phyloP scores from a whole-genome alignment of 2,113 vertebrate species.

The Andinoacara biseriatus region DNA sequence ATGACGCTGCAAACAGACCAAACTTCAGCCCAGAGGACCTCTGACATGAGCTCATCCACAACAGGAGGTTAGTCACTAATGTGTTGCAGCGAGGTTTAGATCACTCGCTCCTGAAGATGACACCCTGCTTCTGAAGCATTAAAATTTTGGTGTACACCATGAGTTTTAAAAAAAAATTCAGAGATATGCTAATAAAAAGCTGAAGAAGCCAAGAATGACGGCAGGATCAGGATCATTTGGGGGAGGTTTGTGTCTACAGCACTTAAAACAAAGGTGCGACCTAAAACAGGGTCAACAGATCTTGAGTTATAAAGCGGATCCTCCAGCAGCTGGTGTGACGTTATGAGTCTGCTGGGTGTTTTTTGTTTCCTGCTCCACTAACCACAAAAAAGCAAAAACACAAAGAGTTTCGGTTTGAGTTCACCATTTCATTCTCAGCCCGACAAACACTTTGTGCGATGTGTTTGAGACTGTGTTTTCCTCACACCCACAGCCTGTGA shows the following conservation, averaged over 20 bases:
- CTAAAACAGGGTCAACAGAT: neutral
- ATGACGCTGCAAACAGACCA: neutral
- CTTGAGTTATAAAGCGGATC: neutral
- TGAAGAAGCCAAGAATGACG: no score
- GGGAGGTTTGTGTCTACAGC: neutral
- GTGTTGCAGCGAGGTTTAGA: neutral
- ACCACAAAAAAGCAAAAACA: neutral
- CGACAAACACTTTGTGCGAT: neutral
- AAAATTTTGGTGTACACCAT: no score
- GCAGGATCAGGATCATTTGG: no score
- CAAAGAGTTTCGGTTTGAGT: neutral
- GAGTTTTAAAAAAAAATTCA: neutral
- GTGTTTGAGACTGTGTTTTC: neutral
- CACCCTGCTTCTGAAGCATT: neutral
- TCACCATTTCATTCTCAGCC: neutral
- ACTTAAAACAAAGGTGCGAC: fast-evolving
- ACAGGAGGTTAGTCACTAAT: neutral
- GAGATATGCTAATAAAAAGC: no score
- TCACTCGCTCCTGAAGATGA: neutral
- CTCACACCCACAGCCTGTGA: neutral
- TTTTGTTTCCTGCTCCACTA: conserved; percentile 1
- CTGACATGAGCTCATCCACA: neutral
- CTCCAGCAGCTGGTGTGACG: neutral
- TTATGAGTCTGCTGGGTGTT: neutral
- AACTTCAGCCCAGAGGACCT: neutral